Evolutionary conservation across 2,888 invertebrate species (phyloP).

Genomic region (Amphiduros pacificus): DNA sequence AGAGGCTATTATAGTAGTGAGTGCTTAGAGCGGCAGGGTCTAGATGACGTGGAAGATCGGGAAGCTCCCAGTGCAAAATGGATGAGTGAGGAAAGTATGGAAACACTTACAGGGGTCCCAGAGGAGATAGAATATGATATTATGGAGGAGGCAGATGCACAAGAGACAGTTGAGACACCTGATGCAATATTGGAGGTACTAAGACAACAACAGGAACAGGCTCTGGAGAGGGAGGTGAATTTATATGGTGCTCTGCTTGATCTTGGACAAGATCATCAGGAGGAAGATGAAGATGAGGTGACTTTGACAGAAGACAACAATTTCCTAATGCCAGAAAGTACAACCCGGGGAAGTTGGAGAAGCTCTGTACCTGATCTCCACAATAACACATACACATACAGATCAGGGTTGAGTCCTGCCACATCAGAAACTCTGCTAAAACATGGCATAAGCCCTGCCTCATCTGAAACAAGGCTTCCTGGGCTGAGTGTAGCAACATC

Average conservation of each 20-base stretch:
- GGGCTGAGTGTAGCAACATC: not conserved
- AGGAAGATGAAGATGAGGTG: not conserved
- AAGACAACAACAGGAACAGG: constrained; percentile 16
- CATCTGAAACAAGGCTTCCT: no score
- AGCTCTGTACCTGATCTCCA: no score
- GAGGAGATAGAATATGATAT: not conserved
- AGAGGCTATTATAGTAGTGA: constrained; percentile 20
- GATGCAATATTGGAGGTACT: constrained; percentile 17
- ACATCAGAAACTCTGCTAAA: no score
- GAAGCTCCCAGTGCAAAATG: not conserved
- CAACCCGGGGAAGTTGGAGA: not conserved
- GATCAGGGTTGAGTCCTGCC: no score
- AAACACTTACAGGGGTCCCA: not conserved
- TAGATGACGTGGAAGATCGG: constrained; percentile 4
- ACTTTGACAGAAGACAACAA: not conserved
- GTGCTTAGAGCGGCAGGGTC: constrained; percentile 3
- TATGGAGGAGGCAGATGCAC: constrained; percentile 7
- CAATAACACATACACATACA: no score
- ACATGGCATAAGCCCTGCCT: no score
- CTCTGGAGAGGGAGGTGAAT: constrained; percentile 12
- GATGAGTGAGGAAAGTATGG: constrained; percentile 5
- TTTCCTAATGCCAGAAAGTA: not conserved
- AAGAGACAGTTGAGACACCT: constrained; percentile 19
- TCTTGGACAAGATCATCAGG: not conserved
- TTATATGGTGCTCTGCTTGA: constrained; percentile 4